A percentile compares a stretch with the other conserved stretches of the same genome.
These are phyloP conservation scores for Apogon talboti DNA, from an alignment of 2,797 vertebrate species.

Conservation along the genomic window DNA sequence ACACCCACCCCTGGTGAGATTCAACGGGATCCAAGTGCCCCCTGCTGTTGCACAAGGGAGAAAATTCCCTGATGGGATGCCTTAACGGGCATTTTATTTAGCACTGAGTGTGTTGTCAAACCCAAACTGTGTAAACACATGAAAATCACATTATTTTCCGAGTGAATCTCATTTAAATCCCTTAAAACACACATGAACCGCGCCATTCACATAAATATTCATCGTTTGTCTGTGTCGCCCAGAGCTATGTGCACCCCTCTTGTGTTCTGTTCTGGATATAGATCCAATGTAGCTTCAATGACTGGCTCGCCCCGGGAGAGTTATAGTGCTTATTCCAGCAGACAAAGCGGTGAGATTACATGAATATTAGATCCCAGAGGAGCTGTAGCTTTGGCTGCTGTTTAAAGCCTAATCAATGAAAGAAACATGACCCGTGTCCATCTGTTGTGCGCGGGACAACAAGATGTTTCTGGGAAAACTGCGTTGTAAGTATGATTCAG, in stretches of 20 bases:
- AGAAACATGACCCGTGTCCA: constrained; percentile 73
- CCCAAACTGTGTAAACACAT: constrained; percentile 25
- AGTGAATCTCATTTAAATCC: constrained; percentile 44
- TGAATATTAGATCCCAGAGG: constrained; percentile 73
- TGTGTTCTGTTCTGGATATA: constrained; percentile 61
- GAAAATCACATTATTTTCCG: constrained; percentile 19
- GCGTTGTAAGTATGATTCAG: constrained; percentile 38
- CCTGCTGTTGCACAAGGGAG: constrained; percentile 60
- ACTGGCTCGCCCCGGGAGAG: constrained; percentile 66
- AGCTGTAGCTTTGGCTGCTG: constrained; percentile 77
- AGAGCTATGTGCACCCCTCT: constrained; percentile 23
- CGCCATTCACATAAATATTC: constrained; percentile 56
- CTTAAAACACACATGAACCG: constrained; percentile 33
- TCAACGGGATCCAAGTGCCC: constrained; percentile 60
- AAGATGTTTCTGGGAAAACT: constrained; percentile 73
- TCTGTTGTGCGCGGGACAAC: constrained; percentile 58
- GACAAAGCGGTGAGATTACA: constrained; percentile 72
- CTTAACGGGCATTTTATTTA: constrained; percentile 46
- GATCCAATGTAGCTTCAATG: constrained; percentile 66
- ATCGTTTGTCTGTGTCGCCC: constrained; percentile 47
- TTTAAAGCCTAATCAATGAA: constrained; percentile 80
- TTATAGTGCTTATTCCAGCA: constrained; percentile 72
- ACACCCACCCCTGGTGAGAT: constrained; percentile 10
- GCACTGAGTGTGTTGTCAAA: constrained; percentile 33
- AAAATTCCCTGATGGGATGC: constrained; percentile 21